Conservation (phyloP, 1,140 invertebrate genomes). For the Calycopis cecrops region DNA sequence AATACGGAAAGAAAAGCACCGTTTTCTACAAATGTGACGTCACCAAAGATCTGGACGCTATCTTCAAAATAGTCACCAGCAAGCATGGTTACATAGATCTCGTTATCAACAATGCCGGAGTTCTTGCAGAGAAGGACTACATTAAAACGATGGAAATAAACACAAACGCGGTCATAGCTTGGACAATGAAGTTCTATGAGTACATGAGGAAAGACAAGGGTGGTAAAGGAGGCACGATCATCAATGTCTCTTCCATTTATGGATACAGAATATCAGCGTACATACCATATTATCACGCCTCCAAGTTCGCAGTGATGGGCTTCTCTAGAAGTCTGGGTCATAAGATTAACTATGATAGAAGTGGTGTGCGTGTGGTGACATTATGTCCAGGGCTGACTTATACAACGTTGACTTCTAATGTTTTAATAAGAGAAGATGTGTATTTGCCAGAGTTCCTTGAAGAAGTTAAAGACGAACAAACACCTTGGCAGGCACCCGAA, state of each 20-base stretch:
- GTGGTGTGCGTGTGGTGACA: conserved; percentile 70
- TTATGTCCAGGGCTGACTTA: conserved; percentile 73
- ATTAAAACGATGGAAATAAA: conserved; percentile 53
- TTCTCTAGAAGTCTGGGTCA: conserved; percentile 74
- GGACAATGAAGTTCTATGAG: conserved; percentile 47
- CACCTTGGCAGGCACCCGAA: not conserved
- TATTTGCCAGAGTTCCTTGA: not conserved
- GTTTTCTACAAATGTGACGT: conserved; percentile 73
- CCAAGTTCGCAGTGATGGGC: conserved; percentile 78
- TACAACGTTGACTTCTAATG: not conserved
- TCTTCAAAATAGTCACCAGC: conserved; percentile 53
- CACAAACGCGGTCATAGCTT: conserved; percentile 45
- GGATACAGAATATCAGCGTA: conserved; percentile 76
- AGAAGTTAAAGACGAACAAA: not conserved
- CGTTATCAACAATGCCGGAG: conserved; percentile 78
- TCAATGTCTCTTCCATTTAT: conserved; percentile 79
- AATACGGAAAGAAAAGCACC: conserved; percentile 63
- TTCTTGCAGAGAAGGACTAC: conserved; percentile 73
- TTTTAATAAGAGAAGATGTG: not conserved
- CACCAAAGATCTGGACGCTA: conserved; percentile 59
- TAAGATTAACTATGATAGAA: conserved; percentile 71
- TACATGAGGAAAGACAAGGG: conserved; percentile 77
- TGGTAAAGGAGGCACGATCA: conserved; percentile 77
- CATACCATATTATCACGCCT: conserved; percentile 79
- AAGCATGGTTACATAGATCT: conserved; percentile 75